phyloP scores from a whole-genome alignment of 2,113 vertebrate genomes.

The Chaenogobius annularis region DNA sequence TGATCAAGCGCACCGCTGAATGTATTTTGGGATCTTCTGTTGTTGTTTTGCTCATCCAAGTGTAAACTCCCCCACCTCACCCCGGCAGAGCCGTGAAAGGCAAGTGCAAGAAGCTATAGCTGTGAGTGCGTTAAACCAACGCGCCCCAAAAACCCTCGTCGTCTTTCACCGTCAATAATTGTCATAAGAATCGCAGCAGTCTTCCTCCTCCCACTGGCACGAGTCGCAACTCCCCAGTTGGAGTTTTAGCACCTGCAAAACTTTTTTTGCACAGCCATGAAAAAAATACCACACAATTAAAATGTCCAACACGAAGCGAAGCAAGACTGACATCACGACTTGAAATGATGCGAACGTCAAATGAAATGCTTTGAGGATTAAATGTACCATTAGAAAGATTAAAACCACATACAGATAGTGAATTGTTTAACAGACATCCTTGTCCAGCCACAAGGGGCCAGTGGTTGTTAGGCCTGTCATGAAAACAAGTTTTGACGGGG shows the following conservation, averaged over 20 bases:
- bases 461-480: too few relatives aligned
- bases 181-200: conserved; percentile 31
- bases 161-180: conserved; percentile 32
- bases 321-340: conserved; percentile 15
- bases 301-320: conserved; percentile 4
- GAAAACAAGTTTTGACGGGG: too few relatives aligned
- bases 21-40: conserved; percentile 54
- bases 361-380: too few relatives aligned
- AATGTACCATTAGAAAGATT: too few relatives aligned
- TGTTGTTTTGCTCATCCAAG: conserved; percentile 51
- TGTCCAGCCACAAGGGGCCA: too few relatives aligned
- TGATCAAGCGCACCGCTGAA: conserved; percentile 41
- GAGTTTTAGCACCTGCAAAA: conserved; percentile 42
- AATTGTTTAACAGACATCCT: too few relatives aligned
- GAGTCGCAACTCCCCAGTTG: conserved; percentile 34
- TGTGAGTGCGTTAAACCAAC: not conserved
- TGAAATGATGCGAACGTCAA: not conserved
- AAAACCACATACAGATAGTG: too few relatives aligned
- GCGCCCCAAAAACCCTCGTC: conserved; percentile 4
- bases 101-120: conserved; percentile 16
- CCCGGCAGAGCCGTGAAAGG: conserved; percentile 45
- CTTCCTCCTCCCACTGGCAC: conserved; percentile 27
- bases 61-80: conserved; percentile 58
- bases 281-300: conserved; percentile 17
- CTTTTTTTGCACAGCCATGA: not conserved